Conservation (phyloP, 2,888 invertebrate genomes). For the Perizoma affinitatum region DNA sequence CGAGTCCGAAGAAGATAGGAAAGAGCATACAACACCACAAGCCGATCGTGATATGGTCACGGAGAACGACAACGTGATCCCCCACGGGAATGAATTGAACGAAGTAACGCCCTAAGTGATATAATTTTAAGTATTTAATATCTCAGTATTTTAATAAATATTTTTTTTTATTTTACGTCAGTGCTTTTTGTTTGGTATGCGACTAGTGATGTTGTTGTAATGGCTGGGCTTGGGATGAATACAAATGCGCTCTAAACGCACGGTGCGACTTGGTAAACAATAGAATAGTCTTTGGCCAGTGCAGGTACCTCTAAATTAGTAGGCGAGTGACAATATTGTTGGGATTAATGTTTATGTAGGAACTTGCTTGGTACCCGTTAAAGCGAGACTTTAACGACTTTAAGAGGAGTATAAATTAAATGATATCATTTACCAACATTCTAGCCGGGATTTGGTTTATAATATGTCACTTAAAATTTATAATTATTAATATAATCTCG, state of each 20-base stretch:
- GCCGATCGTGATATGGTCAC: slow-evolving; percentile 60
- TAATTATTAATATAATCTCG: slow-evolving; percentile 2
- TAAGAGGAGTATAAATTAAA: no score
- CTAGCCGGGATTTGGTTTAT: slow-evolving; percentile 5
- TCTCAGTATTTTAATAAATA: slow-evolving; percentile 79
- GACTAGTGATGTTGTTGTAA: slow-evolving; percentile 45
- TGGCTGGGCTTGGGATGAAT: slow-evolving; percentile 54
- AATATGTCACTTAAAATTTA: slow-evolving; percentile 16
- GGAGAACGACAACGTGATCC: slow-evolving; percentile 68
- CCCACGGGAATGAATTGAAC: slow-evolving; percentile 67
- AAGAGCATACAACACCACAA: slow-evolving; percentile 62
- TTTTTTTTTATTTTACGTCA: slow-evolving; percentile 58
- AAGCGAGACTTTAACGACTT: no score
- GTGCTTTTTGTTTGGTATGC: slow-evolving; percentile 62
- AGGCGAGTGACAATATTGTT: slow-evolving; percentile 3
- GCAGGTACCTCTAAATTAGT: slow-evolving; percentile 8
- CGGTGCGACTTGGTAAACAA: slow-evolving; percentile 53
- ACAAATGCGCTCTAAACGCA: slow-evolving; percentile 46
- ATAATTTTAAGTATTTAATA: slow-evolving; percentile 70
- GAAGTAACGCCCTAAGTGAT: slow-evolving; percentile 72
- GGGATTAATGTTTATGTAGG: slow-evolving; percentile 1
- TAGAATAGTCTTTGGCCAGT: slow-evolving; percentile 35
- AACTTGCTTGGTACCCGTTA: background rate
- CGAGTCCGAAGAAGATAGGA: slow-evolving; percentile 52
- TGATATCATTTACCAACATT: no score